Base-by-base conservation (phyloP, 2,797 vertebrate species). In the Enteromius viviparus region DNA sequence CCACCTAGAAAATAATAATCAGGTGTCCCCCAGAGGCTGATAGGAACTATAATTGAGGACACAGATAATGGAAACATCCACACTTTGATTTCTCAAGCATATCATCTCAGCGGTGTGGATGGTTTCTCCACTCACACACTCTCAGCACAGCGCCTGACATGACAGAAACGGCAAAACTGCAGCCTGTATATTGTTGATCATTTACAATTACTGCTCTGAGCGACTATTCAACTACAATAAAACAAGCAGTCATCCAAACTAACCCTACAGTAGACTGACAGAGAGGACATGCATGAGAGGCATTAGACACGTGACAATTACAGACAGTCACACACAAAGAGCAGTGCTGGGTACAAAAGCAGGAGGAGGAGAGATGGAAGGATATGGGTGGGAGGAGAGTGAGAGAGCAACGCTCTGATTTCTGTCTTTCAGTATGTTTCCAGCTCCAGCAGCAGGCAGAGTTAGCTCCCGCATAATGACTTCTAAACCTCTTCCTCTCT, bases 241-340 rank as follows among this genome's bases (percentile, higher is more conserved):
- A 37, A 75, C 6, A 0, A 74, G 32, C 6, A 34, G 10, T 29
- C 69, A 71, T 29, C 23, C 71, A 34, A 74, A 34, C 3, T 40
- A 8, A 29, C 71, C 19, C 12, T 4, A 26, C 6, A 34, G 11
- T 15, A 47, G 19, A 37, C 26, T 21, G 40, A 47, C 15, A n/a
- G 19, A 37, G 32, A 55, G 29, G 6, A n/a, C 12, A 3, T 15
- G 72, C 37, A 23, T n/a, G 51, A 23, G 32, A 55, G 51, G 12
- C 11, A 37, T 75, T n/a, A 75, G 32, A 75, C 70, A 34, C 29
- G 26, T 72, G 70, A 72, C 68, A 70, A 34, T 74, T 26, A 71
- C 42, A 74, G 32, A 37, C 29, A 55, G 51, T 40, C 32, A 15
- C 51, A 60, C 34, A 42, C 34, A 62, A 76, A 76, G 51, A 55